Base-by-base conservation (phyloP, 2,888 invertebrate species). In the Melipona beecheii region DNA sequence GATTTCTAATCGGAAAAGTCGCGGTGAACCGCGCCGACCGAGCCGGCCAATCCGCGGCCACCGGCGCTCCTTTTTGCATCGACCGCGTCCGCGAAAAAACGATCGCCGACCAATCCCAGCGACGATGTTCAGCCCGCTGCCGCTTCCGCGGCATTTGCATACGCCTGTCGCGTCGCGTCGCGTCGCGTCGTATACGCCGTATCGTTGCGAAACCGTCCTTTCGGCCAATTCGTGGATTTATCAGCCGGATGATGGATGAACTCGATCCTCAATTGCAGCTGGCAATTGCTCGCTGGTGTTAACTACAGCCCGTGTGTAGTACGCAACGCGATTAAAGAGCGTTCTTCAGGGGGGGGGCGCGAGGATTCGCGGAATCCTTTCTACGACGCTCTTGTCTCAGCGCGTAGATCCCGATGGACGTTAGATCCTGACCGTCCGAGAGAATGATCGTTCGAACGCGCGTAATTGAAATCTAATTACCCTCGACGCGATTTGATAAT, bases 1-100 rank as follows among this genome's bases (percentile, higher is more conserved):
- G 92, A 91, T 93, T 92, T 92, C 92, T 91, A 92, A 93, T 94
- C 93, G 93, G 93, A 93, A 94, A 94, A 93, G 91, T 93, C 92
- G 88, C 88, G 86, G 90, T 88, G 83, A 62, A 69, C 78, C 77
- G 83, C 88, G 86, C 86, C 89, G 83, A 88, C 86, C 0, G 43
- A 71, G 82, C 78, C 88, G 88, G 85, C 91, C 92, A 92, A 90
- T 90, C 89, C 83, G 81, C 82, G 78, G 71, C 85, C 86, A 87
- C 65, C 85, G 77, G 74, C 56, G 69, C 83, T 84, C 78, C 88
- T 90, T 90, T 52, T 90, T 87, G 87, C 90, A 88, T 88, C 88
- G 86, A 75, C 75, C 75, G 76, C 85, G 77, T 78, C 36, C 31
- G 85, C 81, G 66, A 60, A 69, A 75, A 82, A 89, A 88, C 83